Percentiles rank a stretch among this genome's conserved stretches.
Evolutionary conservation across 2,888 invertebrate species (phyloP).

Genomic region (Monopis laevigella): DNA sequence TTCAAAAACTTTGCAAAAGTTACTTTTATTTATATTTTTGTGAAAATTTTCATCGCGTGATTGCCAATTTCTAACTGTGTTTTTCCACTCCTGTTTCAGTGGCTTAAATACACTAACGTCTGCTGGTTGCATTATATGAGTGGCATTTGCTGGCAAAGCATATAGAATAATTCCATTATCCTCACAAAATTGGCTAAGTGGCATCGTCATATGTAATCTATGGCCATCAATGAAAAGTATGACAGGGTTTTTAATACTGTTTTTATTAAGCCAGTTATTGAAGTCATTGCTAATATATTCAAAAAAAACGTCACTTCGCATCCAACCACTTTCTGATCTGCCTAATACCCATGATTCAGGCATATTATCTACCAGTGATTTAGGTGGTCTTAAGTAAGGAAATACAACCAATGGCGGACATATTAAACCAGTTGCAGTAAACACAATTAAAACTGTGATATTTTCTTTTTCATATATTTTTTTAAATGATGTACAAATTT

Average conservation of each 20-base stretch:
- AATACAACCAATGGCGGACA: constrained; percentile 24
- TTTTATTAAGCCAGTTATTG: too few relatives aligned
- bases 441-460: constrained; percentile 5
- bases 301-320: too few relatives aligned
- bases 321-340: constrained; percentile 19
- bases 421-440: constrained; percentile 3
- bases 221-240: not conserved
- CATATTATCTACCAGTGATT: constrained; percentile 20
- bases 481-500: constrained; percentile 3
- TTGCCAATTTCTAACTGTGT: not conserved
- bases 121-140: not conserved
- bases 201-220: not conserved
- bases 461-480: constrained; percentile 13
- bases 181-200: too few relatives aligned
- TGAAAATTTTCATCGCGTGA: not conserved
- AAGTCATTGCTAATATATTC: too few relatives aligned
- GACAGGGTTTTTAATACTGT: too few relatives aligned
- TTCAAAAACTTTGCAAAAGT: too few relatives aligned
- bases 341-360: constrained; percentile 20
- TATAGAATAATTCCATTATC: too few relatives aligned
- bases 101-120: too few relatives aligned
- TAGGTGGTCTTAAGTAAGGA: constrained; percentile 23
- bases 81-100: not conserved
- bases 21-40: too few relatives aligned
- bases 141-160: not conserved